Evolutionary conservation across 2,797 vertebrate genomes (phyloP).

Genomic region (Phyllotis vaccarum): DNA sequence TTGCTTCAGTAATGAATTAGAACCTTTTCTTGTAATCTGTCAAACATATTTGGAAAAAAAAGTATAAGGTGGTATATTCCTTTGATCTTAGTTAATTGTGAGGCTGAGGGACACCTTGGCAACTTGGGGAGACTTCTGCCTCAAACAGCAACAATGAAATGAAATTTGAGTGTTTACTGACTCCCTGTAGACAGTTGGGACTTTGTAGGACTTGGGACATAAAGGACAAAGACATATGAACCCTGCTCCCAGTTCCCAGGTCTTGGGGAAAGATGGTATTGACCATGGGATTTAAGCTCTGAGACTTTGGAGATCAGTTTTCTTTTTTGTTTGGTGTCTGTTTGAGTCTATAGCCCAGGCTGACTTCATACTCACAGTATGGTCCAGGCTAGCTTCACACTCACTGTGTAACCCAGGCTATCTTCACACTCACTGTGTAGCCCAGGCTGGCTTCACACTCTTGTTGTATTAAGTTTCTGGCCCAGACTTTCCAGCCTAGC

Average conservation of each 20-base stretch:
- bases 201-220: neutral
- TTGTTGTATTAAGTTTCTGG: too few species aligned
- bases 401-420: neutral
- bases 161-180: neutral
- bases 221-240: neutral
- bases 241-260: neutral
- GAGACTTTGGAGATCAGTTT: neutral
- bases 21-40: constrained; percentile 42
- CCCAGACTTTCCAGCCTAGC: too few species aligned
- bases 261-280: neutral
- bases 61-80: neutral
- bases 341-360: neutral
- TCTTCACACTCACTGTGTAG: neutral
- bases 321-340: neutral
- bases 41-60: neutral
- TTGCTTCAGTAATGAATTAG: constrained; percentile 59
- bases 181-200: neutral
- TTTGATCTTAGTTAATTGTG: neutral
- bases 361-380: neutral
- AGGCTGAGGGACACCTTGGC: neutral
- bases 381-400: neutral
- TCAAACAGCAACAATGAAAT: neutral
- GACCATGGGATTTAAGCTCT: neutral
- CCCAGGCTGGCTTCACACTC: too few species aligned
- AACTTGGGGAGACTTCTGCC: neutral